Base-by-base conservation (phyloP, 2,888 invertebrate genomes). In the Atethmia centrago region DNA sequence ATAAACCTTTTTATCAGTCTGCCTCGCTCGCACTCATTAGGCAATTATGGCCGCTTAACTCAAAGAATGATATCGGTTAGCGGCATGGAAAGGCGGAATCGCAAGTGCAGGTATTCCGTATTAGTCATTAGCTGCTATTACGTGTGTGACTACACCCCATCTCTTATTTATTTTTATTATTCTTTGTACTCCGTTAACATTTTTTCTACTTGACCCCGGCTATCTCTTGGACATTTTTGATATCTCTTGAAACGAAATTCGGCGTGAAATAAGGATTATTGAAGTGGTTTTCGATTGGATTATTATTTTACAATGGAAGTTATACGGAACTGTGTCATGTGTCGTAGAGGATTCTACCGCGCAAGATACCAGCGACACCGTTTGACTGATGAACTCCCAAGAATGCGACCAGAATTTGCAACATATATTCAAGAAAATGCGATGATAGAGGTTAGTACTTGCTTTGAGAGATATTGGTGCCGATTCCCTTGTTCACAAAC, bases 401-500 rank as follows among this genome's bases (percentile, higher is more conserved):
- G 88, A 85, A 19, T 45, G 49, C 64, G 49, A 64, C 64, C 64
- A 36, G 31, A 77, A 69, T 84, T 89, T 92, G 47, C 64, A 64
- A 64, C 64, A 64, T 64, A 64, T 16, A 64, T 64, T 49, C 31
- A 64, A 9, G 49, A 64, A 64, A 64, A 64, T 64, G 47, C 63
- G 31, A 16, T 64, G 47, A 21, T 63, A 31, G 63, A 28, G 47
- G n/a, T n/a, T n/a, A n/a, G 45, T 53, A 53, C 25, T 14, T 9
- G 16, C 61, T 62, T 62, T 28, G 28, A 62, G 62, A 62, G 62
- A 62, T 62, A 62, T 62, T 62, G 45, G 28, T 45, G 45, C 45
- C 45, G 45, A 62, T n/a, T n/a, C n/a, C n/a, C n/a, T n/a, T 28
- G 21, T 19, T 3, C 45, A 45, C 2, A 3, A 31, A 4, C 2